Evolutionary conservation across 1,140 invertebrate species (phyloP), one percentile per base, ranked within the genome.

Genomic region (Alviniconcha marisindica): DNA sequence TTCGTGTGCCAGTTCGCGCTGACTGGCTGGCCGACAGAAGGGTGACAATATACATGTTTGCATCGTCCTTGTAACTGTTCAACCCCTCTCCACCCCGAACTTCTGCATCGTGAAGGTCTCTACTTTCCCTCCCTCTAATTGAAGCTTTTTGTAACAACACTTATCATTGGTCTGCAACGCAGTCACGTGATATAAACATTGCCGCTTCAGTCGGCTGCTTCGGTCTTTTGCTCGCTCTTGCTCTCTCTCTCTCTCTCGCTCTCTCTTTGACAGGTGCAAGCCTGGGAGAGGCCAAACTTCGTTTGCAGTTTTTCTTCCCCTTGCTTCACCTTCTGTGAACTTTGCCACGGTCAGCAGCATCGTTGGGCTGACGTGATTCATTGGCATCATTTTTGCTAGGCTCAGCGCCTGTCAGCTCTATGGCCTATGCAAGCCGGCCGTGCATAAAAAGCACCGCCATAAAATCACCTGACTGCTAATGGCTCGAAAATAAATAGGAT

Each of bases 121-220:
- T 24, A 63, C 21, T 63, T 63, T 63, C 21, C 60, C 28, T 63
- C 28, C 60, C 28, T 7, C 21, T 48, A 63, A 7, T 24, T 63
- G 60, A 7, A 5, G 60, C 60, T 31, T 40, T 21, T 77, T 51
- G 74, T 77, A 48, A 77, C 74, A 31, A 77, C 21, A 36, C n/a
- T 31, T 51, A 21, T 38, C 74, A 77, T 77, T 77, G 74, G 74
- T 21, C 15, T 48, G 42, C 15, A n/a, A 77, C 40, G 21, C 18
- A 44, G 74, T 44, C 74, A 77, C 40, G 48, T 77, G 74, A 51
- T 77, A 77, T n/a, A 77, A 77, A 77, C 74, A 77, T 40, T 42
- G 74, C 60, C 60, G 60, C 5, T n/a, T n/a, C 10, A 4, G 60
- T n/a, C 7, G 10, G 60, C 60, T 24, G 28, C 60, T 24, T 24